These are phyloP conservation scores for Noctua janthe DNA, from an alignment of 2,888 invertebrate species.

Conservation along the genomic window DNA sequence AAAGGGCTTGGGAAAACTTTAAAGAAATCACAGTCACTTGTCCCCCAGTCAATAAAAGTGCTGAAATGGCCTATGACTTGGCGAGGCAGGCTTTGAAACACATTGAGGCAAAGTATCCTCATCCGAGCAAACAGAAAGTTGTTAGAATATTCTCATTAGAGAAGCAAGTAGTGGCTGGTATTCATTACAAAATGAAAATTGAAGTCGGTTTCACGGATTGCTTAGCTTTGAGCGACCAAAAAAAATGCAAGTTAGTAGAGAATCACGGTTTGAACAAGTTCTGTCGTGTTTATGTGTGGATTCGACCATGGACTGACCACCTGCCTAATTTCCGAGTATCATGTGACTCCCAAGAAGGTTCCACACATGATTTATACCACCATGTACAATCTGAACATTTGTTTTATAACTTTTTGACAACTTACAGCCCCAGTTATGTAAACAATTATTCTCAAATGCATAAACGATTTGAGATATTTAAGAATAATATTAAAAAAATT, in stretches of 20 bases:
- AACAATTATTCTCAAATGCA: slow-evolving; percentile 90
- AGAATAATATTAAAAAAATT: slow-evolving; percentile 93
- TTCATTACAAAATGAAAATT: slow-evolving; percentile 85
- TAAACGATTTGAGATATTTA: slow-evolving; percentile 93
- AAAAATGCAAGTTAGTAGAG: slow-evolving; percentile 75
- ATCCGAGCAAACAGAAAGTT: slow-evolving; percentile 82
- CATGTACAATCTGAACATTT: slow-evolving; percentile 83
- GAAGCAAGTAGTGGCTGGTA: slow-evolving; percentile 84
- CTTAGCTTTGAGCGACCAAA: slow-evolving; percentile 77
- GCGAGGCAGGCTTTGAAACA: slow-evolving; percentile 83
- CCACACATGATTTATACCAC: slow-evolving; percentile 75
- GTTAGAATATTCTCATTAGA: slow-evolving; percentile 84
- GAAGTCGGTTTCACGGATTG: slow-evolving; percentile 86
- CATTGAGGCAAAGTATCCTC: slow-evolving; percentile 86
- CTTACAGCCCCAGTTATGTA: slow-evolving; percentile 91
- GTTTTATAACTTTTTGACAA: slow-evolving; percentile 89
- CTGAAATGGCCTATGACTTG: slow-evolving; percentile 78
- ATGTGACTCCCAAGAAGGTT: slow-evolving; percentile 82
- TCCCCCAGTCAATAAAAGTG: slow-evolving; percentile 66
- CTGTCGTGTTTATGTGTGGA: slow-evolving; percentile 85
- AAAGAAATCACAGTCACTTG: too few relatives aligned
- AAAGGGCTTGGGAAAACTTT: too few relatives aligned
- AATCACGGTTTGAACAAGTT: slow-evolving; percentile 77
- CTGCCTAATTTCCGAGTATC: slow-evolving; percentile 82
- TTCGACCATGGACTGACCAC: slow-evolving; percentile 83